Conservation (phyloP, 1,140 invertebrate genomes). For the Ostrea edulis region DNA sequence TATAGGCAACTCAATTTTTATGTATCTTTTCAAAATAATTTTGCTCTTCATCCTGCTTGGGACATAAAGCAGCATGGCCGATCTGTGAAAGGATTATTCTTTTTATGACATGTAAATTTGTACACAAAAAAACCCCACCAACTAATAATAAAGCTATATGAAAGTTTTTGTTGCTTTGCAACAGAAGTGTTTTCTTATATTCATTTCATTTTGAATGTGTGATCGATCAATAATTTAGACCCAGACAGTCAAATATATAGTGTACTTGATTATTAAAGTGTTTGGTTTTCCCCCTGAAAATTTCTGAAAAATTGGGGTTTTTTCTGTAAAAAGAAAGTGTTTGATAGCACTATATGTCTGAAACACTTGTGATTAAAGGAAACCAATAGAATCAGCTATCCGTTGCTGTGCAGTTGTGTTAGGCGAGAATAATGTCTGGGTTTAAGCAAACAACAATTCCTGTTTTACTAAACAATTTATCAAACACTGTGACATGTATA, state of each 20-base stretch:
- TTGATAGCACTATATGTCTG: not conserved
- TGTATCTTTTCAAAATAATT: too few species aligned
- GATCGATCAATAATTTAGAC: not conserved
- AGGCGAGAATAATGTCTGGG: slow-evolving; percentile 27
- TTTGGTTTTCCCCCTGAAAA: not conserved
- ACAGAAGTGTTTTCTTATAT: not conserved
- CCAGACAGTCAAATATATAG: not conserved
- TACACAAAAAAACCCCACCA: too few species aligned
- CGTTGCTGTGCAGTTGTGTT: slow-evolving; percentile 26
- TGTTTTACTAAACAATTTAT: slow-evolving; percentile 37
- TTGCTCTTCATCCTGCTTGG: too few species aligned
- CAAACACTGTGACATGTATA: slow-evolving; percentile 32
- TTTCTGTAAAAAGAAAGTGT: slow-evolving; percentile 11
- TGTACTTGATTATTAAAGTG: not conserved
- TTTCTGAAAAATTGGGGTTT: not conserved
- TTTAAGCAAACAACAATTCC: slow-evolving; percentile 32
- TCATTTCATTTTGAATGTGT: not conserved
- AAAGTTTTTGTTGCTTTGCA: slow-evolving; percentile 22
- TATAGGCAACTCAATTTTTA: too few species aligned
- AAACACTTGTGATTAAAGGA: slow-evolving; percentile 16
- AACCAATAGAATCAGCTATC: slow-evolving; percentile 12
- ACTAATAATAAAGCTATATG: not conserved
- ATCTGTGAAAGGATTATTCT: too few species aligned
- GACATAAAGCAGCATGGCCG: too few species aligned
- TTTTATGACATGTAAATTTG: too few species aligned